Evolutionary conservation across 1,140 invertebrate species (phyloP).

Genomic region (Leptopilina clavipes): DNA sequence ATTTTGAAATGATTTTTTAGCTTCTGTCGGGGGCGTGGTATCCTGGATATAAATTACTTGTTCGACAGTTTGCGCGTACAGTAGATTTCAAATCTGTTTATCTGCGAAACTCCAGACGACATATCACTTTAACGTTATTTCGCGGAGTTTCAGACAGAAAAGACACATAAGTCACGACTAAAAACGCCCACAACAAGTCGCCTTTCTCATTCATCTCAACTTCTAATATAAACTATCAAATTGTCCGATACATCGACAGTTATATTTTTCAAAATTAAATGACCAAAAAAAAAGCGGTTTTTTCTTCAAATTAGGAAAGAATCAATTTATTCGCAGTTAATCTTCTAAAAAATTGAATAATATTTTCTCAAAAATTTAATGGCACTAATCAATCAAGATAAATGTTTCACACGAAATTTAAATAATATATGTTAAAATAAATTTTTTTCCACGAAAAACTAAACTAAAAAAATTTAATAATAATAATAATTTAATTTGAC

Average conservation of each 20-base stretch:
- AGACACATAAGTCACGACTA: constrained; percentile 28
- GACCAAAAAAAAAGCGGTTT: neutral
- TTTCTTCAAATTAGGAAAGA: neutral
- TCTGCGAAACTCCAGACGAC: constrained; percentile 31
- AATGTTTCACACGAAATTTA: too few relatives aligned
- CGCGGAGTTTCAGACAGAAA: constrained; percentile 24
- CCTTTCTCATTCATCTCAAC: constrained; percentile 27
- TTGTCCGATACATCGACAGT: neutral
- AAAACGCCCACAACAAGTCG: constrained; percentile 32
- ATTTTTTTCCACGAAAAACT: too few relatives aligned
- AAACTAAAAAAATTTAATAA: too few relatives aligned
- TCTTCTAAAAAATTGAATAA: neutral
- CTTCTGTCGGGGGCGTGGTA: constrained; percentile 25
- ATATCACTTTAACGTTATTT: constrained; percentile 32
- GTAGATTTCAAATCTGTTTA: constrained; percentile 33
- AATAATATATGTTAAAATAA: too few relatives aligned
- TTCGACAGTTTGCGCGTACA: constrained; percentile 21
- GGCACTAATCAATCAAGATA: too few relatives aligned
- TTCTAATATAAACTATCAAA: neutral
- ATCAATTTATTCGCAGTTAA: neutral
- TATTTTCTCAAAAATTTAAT: too few relatives aligned
- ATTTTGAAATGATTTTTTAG: constrained; percentile 13
- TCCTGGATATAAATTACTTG: constrained; percentile 13
- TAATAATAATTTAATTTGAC: too few relatives aligned
- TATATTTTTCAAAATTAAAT: neutral